Evolutionary conservation across 2,888 invertebrate species (phyloP), one percentile per base, ranked within the genome.

Genomic region (Hirudinaria manillensis): DNA sequence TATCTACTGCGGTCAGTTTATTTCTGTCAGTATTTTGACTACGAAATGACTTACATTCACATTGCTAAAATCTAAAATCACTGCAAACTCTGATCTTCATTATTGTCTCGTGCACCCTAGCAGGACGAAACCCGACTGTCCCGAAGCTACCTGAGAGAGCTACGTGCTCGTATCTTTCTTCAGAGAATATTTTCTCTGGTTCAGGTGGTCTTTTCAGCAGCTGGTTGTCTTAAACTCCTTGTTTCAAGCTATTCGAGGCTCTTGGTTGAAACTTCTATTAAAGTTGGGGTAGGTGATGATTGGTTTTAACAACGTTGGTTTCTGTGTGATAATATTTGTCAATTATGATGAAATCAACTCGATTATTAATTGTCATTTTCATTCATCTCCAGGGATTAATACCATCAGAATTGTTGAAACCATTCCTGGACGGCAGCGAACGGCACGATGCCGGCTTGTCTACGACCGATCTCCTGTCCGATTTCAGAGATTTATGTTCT

Each of bases 401-500:
- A 45, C 45, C 45, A 45, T 45, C 13, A 10, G 45, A 7, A 45
- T 45, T 45, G 45, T 45, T 45, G 45, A 45, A 45, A 45, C 45
- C 45, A 16, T 45, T 16, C 16, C 16, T 45, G 16, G 45, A 45
- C 13, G 10, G 45, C 45, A 45, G n/a, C n/a, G 45, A 45, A 16
- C 45, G 1, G 10, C 16, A 10, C 1, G 45, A 45, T 45, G 45
- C 13, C 45, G 16, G 4, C 16, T 45, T 45, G 13, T 45, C 45
- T 45, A 45, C 45, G 13, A 16, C 45, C 45, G 10, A 45, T 45
- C 45, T 45, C 16, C 45, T 45, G 13, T 45, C 65, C 21, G n/a
- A 55, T 29, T 73, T 73, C 65, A 29, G 73, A 21, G 73, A 73
- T 38, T 7, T 73, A 4, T 73, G 73, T 34, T n/a, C 24, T 21